A percentile compares a stretch with the other conserved stretches of the same genome.
Conservation (phyloP, 2,888 invertebrate genomes). For the Ganaspis brasiliensis region DNA sequence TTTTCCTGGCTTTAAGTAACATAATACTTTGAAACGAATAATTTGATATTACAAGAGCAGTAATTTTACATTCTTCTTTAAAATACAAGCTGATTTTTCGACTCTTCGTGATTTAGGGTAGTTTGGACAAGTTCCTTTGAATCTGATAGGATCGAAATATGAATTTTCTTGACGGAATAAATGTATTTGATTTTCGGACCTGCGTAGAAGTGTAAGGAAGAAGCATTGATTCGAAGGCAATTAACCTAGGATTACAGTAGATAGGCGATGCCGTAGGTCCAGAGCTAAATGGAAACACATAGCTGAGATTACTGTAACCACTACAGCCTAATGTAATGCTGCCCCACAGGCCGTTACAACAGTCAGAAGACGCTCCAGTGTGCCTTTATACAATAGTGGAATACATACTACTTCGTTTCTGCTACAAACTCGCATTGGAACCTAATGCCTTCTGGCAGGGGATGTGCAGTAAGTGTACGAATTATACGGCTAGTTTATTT, state of each 20-base stretch:
- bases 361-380: constrained; percentile 52
- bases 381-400: constrained; percentile 51
- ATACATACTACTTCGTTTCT: constrained; percentile 58
- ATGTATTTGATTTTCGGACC: not conserved
- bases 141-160: too few relatives aligned
- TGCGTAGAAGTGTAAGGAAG: constrained; percentile 51
- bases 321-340: constrained; percentile 66
- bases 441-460: constrained; percentile 33
- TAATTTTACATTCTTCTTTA: too few relatives aligned
- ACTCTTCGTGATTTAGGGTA: too few relatives aligned
- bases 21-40: too few relatives aligned
- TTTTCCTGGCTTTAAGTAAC: too few relatives aligned
- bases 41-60: too few relatives aligned
- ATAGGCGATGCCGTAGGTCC: constrained; percentile 71
- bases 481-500: constrained; percentile 70
- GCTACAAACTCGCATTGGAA: constrained; percentile 46
- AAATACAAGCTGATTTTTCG: too few relatives aligned
- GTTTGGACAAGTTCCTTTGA: too few relatives aligned
- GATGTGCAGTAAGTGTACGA: constrained; percentile 61
- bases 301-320: constrained; percentile 77
- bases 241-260: constrained; percentile 75
- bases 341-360: constrained; percentile 45
- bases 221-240: constrained; percentile 76
- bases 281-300: constrained; percentile 78
- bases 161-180: too few relatives aligned